Evolutionary conservation across 2,797 vertebrate species (phyloP).

Genomic region (Iguana delicatissima): DNA sequence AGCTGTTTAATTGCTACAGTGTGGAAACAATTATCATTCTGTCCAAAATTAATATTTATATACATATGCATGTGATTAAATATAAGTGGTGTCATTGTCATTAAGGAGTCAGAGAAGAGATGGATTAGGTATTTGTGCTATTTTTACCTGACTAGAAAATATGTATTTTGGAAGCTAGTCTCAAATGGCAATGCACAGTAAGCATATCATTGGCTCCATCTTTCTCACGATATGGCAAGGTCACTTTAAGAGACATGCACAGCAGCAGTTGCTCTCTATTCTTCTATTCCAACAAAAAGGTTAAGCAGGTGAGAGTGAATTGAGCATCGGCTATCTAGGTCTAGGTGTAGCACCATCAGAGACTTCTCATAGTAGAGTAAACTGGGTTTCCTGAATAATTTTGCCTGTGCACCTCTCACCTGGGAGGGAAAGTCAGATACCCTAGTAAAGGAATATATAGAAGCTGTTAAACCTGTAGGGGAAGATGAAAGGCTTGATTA

Average conservation of each 20-base stretch:
- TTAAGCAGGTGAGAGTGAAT: neutral
- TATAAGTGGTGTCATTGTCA: constrained; percentile 75
- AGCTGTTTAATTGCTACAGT: constrained; percentile 83
- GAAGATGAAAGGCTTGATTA: neutral
- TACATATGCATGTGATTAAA: constrained; percentile 75
- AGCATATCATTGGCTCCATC: neutral
- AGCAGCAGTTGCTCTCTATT: neutral
- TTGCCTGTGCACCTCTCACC: neutral
- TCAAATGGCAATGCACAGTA: neutral
- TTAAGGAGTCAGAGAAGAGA: constrained; percentile 70
- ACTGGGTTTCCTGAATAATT: neutral
- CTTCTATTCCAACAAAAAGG: neutral
- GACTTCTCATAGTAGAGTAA: neutral
- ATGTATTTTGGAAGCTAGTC: constrained; percentile 40
- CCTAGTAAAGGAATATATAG: neutral
- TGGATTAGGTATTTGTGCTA: constrained; percentile 52
- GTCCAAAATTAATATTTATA: constrained; percentile 84
- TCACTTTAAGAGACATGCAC: neutral
- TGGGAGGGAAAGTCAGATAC: neutral
- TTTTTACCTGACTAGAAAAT: constrained; percentile 34
- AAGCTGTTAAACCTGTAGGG: neutral
- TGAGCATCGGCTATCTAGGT: neutral
- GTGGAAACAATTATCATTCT: constrained; percentile 75
- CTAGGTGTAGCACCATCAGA: neutral
- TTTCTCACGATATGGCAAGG: neutral